Conservation (phyloP, 2,113 vertebrate species). For the Siphamia tubifer region DNA sequence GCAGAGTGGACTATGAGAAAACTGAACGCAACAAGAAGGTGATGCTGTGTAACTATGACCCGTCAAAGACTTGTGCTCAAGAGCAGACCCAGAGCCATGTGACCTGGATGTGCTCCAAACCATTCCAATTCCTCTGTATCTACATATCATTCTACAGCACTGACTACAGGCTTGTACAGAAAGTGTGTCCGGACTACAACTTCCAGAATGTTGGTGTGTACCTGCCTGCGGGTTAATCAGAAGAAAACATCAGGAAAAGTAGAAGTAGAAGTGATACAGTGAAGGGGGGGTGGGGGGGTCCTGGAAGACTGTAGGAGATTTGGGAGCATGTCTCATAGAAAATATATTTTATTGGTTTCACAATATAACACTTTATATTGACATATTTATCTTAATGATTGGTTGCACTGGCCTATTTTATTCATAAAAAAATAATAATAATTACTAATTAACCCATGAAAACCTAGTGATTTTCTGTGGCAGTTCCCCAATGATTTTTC, state of each 20-base stretch:
- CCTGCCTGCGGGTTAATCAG: conserved; percentile 79
- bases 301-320: background rate
- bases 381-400: background rate
- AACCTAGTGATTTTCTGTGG: no score
- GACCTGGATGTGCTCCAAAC: conserved; percentile 90
- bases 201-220: conserved; percentile 79
- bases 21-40: conserved; percentile 86
- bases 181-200: conserved; percentile 89
- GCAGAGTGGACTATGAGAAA: conserved; percentile 89
- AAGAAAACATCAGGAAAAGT: background rate
- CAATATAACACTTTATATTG: background rate
- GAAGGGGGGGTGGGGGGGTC: background rate
- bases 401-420: background rate
- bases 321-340: background rate
- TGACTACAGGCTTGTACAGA: conserved; percentile 92
- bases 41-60: conserved; percentile 88
- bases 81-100: conserved; percentile 87
- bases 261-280: background rate
- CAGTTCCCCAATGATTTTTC: no score
- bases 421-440: no score
- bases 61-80: conserved; percentile 86
- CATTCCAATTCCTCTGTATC: conserved; percentile 88
- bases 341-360: background rate
- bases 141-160: conserved; percentile 92
- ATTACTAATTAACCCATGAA: no score